A percentile compares a stretch with the other conserved stretches of the same genome.
Conservation (phyloP, 92 coral and sea anemone genomes). For the Galaxea fascicularis region DNA sequence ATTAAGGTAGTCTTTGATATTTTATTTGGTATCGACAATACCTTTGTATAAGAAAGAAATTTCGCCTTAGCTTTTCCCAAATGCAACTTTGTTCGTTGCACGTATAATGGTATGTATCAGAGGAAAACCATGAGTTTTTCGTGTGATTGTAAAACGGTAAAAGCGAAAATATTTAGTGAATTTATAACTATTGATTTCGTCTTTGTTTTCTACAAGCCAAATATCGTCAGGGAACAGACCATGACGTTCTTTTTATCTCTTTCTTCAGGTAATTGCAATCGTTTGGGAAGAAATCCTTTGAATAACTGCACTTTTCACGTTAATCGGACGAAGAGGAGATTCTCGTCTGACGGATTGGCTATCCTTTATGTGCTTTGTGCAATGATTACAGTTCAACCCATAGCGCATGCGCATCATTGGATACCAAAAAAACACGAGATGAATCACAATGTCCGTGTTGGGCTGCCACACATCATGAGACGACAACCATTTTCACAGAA, state of each 20-base stretch:
- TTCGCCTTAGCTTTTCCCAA: no score
- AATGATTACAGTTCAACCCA: slow-evolving; percentile 28
- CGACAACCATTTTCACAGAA: slow-evolving; percentile 76
- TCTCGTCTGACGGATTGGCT: background rate
- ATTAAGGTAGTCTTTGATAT: background rate
- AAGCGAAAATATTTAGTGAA: no score
- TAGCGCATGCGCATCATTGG: slow-evolving; percentile 84
- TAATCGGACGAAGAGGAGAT: background rate
- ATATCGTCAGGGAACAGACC: background rate
- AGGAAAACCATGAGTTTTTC: no score
- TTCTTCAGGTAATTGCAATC: background rate
- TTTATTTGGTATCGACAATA: no score
- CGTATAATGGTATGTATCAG: no score
- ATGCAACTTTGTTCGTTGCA: no score
- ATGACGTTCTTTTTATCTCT: background rate
- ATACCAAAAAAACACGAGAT: slow-evolving; percentile 93
- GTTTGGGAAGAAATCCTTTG: background rate
- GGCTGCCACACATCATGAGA: slow-evolving; percentile 70
- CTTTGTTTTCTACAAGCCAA: background rate
- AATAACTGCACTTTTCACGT: background rate
- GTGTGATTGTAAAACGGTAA: background rate
- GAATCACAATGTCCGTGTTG: slow-evolving; percentile 90
- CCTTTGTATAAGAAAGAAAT: no score
- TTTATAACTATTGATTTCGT: no score
- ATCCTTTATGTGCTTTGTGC: slow-evolving; percentile 32